Evolutionary conservation across 2,113 vertebrate species (phyloP), one percentile per base, ranked within the genome.

Genomic region (Rafetus swinhoei): DNA sequence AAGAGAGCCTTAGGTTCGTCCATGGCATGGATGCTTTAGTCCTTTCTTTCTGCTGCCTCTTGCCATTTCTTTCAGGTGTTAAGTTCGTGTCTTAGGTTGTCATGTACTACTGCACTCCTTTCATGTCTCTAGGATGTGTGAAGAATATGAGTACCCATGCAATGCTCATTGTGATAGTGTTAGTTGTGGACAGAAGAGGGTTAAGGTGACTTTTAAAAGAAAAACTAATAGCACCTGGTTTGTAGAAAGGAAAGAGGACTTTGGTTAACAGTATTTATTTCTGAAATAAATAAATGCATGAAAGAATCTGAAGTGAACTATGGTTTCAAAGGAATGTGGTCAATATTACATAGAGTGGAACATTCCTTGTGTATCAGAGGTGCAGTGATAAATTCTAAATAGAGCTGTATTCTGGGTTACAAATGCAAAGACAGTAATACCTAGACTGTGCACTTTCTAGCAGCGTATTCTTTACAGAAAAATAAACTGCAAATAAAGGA

Each of bases 141-240:
- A 2, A n/a, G 35, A 45, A 16, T 59, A 82, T 13, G 14, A 39
- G 24, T 59, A 24, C 21, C n/a, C 21, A 24, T 50, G 74, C 18
- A 14, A 11, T 59, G 74, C 45, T 89, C 9, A 29, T 16, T 50
- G 0, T 69, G 74, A 16, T 85, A 3, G 3, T 87, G 81, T 6
- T 35, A 69, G 39, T 27, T 16, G 32, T 13, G 0, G 0, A 25
- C 45, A 45, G 24, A 7, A n/a, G 2, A 3, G 13, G 8, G 62
- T 27, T 50, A 3, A 79, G 25, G 14, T 79, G 53, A 4, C 22
- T 59, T 69, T 69, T 56, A 79, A 79, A 79, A 77, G 35, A 21
- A 84, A 91, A 52, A 57, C 2, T 7, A 24, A 8, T 7, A 24
- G 9, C 13, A 83, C 9, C 11, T 59, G 55, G 2, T 76, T 76